Evolutionary conservation across 2,113 vertebrate species (phyloP).

Genomic region (Trogon melanurus): DNA sequence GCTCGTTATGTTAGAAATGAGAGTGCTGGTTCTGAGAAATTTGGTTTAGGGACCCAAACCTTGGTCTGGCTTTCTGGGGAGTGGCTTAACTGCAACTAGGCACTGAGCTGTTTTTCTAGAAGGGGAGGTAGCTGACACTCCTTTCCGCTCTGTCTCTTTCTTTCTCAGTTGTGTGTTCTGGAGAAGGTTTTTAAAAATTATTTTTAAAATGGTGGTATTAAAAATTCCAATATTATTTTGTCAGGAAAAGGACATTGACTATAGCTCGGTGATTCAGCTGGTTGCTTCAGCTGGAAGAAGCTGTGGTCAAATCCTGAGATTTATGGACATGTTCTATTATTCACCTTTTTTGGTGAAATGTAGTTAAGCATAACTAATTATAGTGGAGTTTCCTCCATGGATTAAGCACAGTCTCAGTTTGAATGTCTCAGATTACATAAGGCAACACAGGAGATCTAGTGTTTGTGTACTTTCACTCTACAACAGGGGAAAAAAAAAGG

Average conservation of each 20-base stretch:
- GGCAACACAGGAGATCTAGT: background rate
- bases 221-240: background rate
- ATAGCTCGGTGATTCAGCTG: background rate
- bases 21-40: background rate
- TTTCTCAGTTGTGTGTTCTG: background rate
- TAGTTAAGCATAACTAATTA: background rate
- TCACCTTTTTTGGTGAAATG: background rate
- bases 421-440: background rate
- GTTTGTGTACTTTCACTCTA: background rate
- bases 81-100: background rate
- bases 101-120: background rate
- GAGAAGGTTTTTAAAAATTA: background rate
- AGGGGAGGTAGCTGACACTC: background rate
- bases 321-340: background rate
- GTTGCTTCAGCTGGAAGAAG: background rate
- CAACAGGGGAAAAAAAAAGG: background rate
- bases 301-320: background rate
- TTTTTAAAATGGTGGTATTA: background rate
- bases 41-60: background rate
- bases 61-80: background rate
- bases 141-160: background rate
- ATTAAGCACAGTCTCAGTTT: background rate
- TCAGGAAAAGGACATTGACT: background rate
- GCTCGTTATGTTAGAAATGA: fast-evolving
- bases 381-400: background rate